Evolutionary conservation across 2,113 vertebrate genomes (phyloP).

Genomic region (Toxostoma redivivum): DNA sequence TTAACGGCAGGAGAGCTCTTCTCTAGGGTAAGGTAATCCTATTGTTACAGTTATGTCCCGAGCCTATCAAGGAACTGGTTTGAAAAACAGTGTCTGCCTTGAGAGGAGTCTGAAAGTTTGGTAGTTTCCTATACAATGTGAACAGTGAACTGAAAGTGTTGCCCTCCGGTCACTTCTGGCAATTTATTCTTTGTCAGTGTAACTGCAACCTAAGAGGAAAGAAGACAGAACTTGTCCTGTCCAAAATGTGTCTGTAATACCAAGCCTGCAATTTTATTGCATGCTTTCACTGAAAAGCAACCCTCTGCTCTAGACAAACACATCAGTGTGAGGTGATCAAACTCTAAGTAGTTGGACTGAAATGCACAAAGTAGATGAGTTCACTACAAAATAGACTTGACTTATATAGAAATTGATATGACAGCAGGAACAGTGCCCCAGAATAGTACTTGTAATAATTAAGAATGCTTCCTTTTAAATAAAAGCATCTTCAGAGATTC

Average conservation of each 20-base stretch:
- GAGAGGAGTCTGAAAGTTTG: neutral
- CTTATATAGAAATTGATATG: neutral
- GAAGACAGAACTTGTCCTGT: neutral
- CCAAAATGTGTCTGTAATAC: neutral
- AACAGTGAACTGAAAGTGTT: neutral
- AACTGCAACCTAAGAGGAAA: neutral
- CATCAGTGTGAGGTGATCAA: neutral
- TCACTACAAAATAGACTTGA: neutral
- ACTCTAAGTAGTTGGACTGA: neutral
- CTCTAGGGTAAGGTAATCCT: neutral
- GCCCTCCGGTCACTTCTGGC: neutral
- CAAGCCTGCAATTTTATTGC: neutral
- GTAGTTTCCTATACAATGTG: neutral
- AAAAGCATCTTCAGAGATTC: neutral
- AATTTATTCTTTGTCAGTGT: neutral
- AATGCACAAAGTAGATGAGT: neutral
- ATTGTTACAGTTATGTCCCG: rapidly evolving
- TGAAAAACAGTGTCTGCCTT: neutral
- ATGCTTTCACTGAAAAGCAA: neutral
- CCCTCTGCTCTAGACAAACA: neutral
- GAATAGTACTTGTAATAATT: neutral
- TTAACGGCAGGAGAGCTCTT: neutral
- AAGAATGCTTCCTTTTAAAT: neutral
- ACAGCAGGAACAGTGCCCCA: neutral
- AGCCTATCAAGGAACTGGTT: neutral